Percentiles rank a stretch among this genome's conserved stretches.
These are phyloP conservation scores for Orientallactaga bullata DNA, from an alignment of 2,113 vertebrate genomes.

Conservation along the genomic window DNA sequence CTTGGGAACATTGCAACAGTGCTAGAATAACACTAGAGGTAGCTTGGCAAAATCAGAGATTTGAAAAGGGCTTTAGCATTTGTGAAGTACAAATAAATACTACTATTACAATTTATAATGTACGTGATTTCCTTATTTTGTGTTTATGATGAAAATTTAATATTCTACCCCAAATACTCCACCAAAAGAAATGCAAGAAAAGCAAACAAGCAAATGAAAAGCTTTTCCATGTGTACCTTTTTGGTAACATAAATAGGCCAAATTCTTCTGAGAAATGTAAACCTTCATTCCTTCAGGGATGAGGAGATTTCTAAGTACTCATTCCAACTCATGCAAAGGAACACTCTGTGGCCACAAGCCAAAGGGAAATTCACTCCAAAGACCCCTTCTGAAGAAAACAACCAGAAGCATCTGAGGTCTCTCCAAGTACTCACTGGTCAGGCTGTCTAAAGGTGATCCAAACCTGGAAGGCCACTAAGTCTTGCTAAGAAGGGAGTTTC, in stretches of 20 bases:
- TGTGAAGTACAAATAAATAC: not conserved
- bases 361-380: slow-evolving; percentile 26
- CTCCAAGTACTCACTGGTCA: not conserved
- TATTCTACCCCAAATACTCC: slow-evolving; percentile 4
- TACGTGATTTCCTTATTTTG: not conserved
- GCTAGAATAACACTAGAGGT: not conserved
- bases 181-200: slow-evolving; percentile 46
- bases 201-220: slow-evolving; percentile 58
- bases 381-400: not conserved
- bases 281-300: slow-evolving; percentile 3
- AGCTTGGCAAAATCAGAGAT: not conserved
- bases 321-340: not conserved
- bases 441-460: not conserved
- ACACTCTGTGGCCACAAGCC: not conserved
- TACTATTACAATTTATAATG: not conserved
- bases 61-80: not conserved
- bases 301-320: slow-evolving; percentile 43
- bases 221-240: not conserved
- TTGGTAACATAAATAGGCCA: slow-evolving; percentile 12
- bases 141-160: slow-evolving; percentile 25
- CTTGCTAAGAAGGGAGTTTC: slow-evolving; percentile 26
- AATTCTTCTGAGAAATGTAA: slow-evolving; percentile 1
- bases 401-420: not conserved
- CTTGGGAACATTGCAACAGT: not conserved
- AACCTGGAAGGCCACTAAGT: not conserved